A percentile compares a stretch with the other conserved stretches of the same genome.
phyloP scores from a whole-genome alignment of 1,140 invertebrate genomes.

The Eriocheir sinensis region DNA sequence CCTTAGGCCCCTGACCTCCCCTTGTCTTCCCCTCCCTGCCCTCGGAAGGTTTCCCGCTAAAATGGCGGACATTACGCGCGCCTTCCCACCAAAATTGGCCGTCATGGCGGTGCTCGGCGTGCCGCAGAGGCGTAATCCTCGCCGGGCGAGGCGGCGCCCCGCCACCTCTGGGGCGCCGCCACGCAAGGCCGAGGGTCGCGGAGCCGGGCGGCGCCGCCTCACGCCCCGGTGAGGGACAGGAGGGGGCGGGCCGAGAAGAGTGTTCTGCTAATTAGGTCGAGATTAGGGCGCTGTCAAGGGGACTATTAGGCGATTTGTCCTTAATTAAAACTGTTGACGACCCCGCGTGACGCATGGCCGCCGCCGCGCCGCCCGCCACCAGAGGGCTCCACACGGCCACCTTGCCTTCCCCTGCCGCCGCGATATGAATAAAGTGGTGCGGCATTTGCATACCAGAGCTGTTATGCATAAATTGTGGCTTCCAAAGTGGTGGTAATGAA shows the following conservation, averaged over 20 bases:
- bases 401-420: not conserved
- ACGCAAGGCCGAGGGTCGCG: not conserved
- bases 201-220: not conserved
- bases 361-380: constrained; percentile 29
- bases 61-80: constrained; percentile 78
- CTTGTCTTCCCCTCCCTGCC: constrained; percentile 70
- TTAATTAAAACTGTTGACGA: constrained; percentile 79
- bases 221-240: not conserved
- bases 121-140: constrained; percentile 40
- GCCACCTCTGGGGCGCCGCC: not conserved
- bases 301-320: constrained; percentile 78
- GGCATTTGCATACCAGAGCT: constrained; percentile 9
- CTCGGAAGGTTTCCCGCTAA: constrained; percentile 73
- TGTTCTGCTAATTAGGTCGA: constrained; percentile 78
- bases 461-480: constrained; percentile 24
- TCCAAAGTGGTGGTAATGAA: constrained; percentile 24
- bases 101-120: constrained; percentile 58
- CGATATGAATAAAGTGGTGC: not conserved
- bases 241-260: constrained; percentile 76
- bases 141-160: not conserved
- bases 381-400: constrained; percentile 8
- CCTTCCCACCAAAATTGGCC: constrained; percentile 77
- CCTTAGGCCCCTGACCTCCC: constrained; percentile 63
- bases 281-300: constrained; percentile 78
- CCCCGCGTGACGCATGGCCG: constrained; percentile 71